phyloP scores from a whole-genome alignment of 1,140 invertebrate species.

The Muscidifurax raptorellus region DNA sequence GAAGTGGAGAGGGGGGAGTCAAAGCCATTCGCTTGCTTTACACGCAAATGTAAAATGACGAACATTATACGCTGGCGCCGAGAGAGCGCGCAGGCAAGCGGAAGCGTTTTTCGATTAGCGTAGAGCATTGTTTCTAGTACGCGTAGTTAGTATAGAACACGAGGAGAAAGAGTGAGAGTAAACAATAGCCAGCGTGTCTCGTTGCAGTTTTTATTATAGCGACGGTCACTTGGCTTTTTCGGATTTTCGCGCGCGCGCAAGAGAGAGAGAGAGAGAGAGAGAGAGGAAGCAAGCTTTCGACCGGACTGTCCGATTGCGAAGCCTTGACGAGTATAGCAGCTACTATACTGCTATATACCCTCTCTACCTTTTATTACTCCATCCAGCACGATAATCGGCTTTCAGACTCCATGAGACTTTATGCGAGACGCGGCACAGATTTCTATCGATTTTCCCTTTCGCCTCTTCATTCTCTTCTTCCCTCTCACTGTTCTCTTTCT shows the following conservation, averaged over 20 bases:
- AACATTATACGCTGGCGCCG: constrained; percentile 14
- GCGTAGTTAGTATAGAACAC: not conserved
- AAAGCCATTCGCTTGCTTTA: constrained; percentile 27
- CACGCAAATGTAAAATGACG: constrained; percentile 45
- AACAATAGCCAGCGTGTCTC: constrained; percentile 12
- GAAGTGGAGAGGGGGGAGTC: constrained; percentile 6
- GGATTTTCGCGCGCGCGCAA: constrained; percentile 24
- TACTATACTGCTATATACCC: not conserved
- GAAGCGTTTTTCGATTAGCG: constrained; percentile 51
- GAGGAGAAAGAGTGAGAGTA: not conserved
- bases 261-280: not conserved
- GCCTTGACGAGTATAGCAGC: not conserved
- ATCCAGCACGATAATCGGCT: constrained; percentile 46
- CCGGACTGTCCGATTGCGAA: not conserved
- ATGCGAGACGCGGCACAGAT: constrained; percentile 45
- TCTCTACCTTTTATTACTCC: constrained; percentile 46
- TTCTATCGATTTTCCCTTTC: constrained; percentile 40
- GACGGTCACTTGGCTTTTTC: constrained; percentile 15
- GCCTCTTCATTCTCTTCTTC: not conserved
- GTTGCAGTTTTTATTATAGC: constrained; percentile 38
- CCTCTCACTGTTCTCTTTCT: not conserved
- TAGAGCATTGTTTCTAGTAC: constrained; percentile 34
- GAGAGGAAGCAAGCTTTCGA: not conserved
- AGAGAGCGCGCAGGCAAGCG: not conserved
- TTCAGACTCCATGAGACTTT: constrained; percentile 42